phyloP scores from a whole-genome alignment of 2,888 invertebrate species.

The Xestia c-nigrum region DNA sequence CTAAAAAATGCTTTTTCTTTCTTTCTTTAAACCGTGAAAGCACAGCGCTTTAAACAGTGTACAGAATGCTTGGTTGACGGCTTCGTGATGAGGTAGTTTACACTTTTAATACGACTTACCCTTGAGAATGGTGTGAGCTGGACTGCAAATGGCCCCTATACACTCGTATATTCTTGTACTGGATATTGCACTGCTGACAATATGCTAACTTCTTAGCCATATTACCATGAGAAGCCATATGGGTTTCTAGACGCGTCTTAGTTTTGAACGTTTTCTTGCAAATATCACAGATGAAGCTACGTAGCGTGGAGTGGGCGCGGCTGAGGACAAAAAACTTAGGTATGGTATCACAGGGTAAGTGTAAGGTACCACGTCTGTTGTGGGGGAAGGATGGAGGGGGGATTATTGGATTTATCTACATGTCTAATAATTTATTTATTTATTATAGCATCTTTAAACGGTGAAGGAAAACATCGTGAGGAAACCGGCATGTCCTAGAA shows the following conservation, averaged over 20 bases:
- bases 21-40: too few species aligned
- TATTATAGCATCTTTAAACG: too few species aligned
- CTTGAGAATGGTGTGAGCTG: constrained; percentile 73
- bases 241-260: constrained; percentile 73
- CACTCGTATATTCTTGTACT: constrained; percentile 79
- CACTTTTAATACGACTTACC: constrained; percentile 59
- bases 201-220: constrained; percentile 71
- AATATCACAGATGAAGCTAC: constrained; percentile 73
- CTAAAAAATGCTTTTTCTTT: too few species aligned
- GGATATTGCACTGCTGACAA: constrained; percentile 73
- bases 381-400: too few species aligned
- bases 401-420: too few species aligned
- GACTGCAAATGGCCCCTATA: constrained; percentile 78
- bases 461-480: too few species aligned
- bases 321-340: constrained; percentile 57
- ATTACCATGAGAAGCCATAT: constrained; percentile 68
- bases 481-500: too few species aligned
- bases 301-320: constrained; percentile 71
- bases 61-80: too few species aligned
- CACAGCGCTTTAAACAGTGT: too few species aligned
- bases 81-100: too few species aligned
- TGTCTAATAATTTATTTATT: too few species aligned
- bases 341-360: background rate
- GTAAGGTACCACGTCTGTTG: too few species aligned
- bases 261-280: constrained; percentile 74